Evolutionary conservation across 2,888 invertebrate genomes (phyloP), one percentile per base, ranked within the genome.

Genomic region (Lepidonotus clava): DNA sequence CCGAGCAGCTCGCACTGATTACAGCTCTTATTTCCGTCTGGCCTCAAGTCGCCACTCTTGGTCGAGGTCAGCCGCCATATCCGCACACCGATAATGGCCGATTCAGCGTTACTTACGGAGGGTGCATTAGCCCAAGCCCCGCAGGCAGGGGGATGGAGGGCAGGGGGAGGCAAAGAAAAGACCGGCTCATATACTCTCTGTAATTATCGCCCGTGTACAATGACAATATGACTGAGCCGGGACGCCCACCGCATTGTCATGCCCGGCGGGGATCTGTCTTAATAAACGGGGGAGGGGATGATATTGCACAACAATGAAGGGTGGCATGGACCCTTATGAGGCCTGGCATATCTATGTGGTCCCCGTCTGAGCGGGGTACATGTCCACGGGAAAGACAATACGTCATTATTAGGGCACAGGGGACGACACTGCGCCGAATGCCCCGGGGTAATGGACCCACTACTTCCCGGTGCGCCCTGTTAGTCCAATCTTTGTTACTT

Each of bases 191-290:
- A 34, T 36, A 38, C 36, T n/a, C 18, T 34, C 71, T 36, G 71
- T 36, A 71, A 71, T 71, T 71, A 71, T 71, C 71, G n/a, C 71
- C 61, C 36, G 36, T 38, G n/a, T 34, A 71, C 71, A 71, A 71
- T 71, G 71, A 71, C 71, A 71, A 4, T 28, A 2, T 34, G 36
- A 5, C 8, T 34, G 4, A 34, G 34, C 66, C 36, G 8, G 34
- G 14, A 34, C 24, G 56, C 24, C n/a, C 21, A n/a, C 56, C 21
- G n/a, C 18, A 56, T 11, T 56, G 56, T 56, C 56, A 24, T 56
- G 56, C 21, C 56, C 24, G n/a, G 5, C 38, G 21, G 34, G n/a
- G 4, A 71, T 71, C 71, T 18, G 71, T 71, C 36, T 36, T 71
- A 34, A 71, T 71, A 71, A 71, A 34, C 4, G 8, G 5, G 2